Evolutionary conservation across 2,888 invertebrate genomes (phyloP).

Genomic region (Beris chalybata): DNA sequence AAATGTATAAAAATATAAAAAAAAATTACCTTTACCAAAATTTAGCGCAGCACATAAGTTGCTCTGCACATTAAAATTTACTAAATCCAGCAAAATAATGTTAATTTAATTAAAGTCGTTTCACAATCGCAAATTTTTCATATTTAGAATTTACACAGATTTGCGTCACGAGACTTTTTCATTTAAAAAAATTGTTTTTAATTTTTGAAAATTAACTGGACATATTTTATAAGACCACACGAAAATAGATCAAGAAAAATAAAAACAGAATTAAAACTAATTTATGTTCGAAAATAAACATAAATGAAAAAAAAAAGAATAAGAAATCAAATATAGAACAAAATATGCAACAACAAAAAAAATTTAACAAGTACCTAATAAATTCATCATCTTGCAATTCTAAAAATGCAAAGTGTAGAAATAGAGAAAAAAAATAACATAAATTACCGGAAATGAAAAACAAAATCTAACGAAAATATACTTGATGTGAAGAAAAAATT

Average conservation of each 20-base stretch:
- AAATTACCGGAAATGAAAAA: constrained; percentile 11
- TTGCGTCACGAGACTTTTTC: too few species aligned
- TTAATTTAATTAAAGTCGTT: constrained; percentile 32
- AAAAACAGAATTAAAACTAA: constrained; percentile 30
- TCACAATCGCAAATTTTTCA: constrained; percentile 1
- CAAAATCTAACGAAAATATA: constrained; percentile 2
- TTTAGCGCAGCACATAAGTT: background rate
- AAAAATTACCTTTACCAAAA: constrained; percentile 34
- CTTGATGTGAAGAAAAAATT: constrained; percentile 33
- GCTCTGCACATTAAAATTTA: constrained; percentile 12
- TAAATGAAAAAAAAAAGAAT: too few species aligned
- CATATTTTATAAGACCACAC: constrained; percentile 14
- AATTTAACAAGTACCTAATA: constrained; percentile 34
- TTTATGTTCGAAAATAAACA: constrained; percentile 16
- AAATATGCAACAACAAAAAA: constrained; percentile 35
- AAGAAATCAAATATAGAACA: constrained; percentile 21
- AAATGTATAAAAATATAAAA: constrained; percentile 39
- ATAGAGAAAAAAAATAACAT: constrained; percentile 28
- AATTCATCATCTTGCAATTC: too few species aligned
- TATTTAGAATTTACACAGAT: too few species aligned
- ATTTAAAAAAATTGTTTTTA: constrained; percentile 6
- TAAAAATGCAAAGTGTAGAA: constrained; percentile 17
- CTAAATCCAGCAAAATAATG: constrained; percentile 31
- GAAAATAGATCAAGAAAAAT: too few species aligned
- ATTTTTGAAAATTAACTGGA: constrained; percentile 25